phyloP scores from a whole-genome alignment of 2,888 invertebrate species.

The Ashinkailepas kermadecensis region DNA sequence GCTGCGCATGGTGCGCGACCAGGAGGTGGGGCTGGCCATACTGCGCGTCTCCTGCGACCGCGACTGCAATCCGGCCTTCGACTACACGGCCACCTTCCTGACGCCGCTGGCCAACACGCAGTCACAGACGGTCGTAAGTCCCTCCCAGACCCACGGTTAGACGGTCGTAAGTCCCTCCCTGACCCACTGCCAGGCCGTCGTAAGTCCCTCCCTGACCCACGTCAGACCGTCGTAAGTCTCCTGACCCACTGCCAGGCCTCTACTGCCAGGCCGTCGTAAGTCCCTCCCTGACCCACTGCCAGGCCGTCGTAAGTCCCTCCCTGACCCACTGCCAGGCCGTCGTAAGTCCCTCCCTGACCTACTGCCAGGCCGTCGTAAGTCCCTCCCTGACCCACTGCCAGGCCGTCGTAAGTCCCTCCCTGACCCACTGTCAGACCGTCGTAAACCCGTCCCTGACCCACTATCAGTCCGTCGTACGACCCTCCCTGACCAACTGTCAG shows the following conservation, averaged over 20 bases:
- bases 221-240: too few species aligned
- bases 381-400: background rate
- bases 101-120: background rate
- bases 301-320: too few species aligned
- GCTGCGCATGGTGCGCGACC: slow-evolving; percentile 1
- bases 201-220: too few species aligned
- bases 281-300: background rate
- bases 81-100: background rate
- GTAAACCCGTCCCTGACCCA: background rate
- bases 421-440: background rate
- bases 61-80: slow-evolving; percentile 16
- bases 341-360: too few species aligned
- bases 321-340: too few species aligned
- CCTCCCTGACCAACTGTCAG: too few species aligned
- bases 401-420: background rate
- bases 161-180: too few species aligned
- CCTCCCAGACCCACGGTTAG: background rate
- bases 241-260: background rate
- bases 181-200: too few species aligned
- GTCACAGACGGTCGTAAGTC: background rate
- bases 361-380: too few species aligned
- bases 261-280: background rate
- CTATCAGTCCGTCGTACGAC: too few species aligned
- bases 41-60: background rate
- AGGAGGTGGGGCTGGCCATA: slow-evolving; percentile 5